Base-by-base conservation (phyloP, 2,113 vertebrate species). In the Eleginops maclovinus region DNA sequence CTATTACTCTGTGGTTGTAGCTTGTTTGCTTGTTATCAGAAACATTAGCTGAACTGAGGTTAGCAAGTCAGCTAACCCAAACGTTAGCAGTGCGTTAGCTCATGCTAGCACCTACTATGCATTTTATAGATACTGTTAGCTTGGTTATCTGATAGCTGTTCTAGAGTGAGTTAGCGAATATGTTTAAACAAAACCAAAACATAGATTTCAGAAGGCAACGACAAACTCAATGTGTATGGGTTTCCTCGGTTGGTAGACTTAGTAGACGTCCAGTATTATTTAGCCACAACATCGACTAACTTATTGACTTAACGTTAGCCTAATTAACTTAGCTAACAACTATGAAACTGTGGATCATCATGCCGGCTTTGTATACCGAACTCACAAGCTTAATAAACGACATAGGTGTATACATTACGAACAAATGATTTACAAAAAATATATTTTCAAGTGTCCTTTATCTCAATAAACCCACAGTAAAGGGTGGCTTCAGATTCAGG, bases 1-100 rank as follows among this genome's bases (percentile, higher is more conserved):
- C 8, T 19, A 2, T 41, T 43, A 22, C 51, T 75, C 26, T 22
- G 11, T 22, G 1, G 3, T 43, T 28, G 31, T 67, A 8, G 43
- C 28, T 22, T 41, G 22, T 68, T 64, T 55, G 2, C 9, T 47
- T 66, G 22, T 12, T 31, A 17, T 3, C 19, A n/a, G 3, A 44
- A 26, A 51, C n/a, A 17, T 66, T 71, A 63, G 31, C 31, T 16
- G 9, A 60, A 46, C 43, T 10, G 36, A 13, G 8, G 59, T 70
- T 79, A 85, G 85, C 83, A 31, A 21, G 12, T 9, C 3, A 17
- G 90, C 78, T 82, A 81, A 24, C 19, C 41, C 10, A n/a, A 36
- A 50, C 9, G 63, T 55, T 87, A 85, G 88, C 77, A 31, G 44
- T 0, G 13, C 10, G 76, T 59, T 83, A 75, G 51, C 87, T 40